Percentiles rank a stretch among this genome's conserved stretches.
phyloP scores from a whole-genome alignment of 2,113 vertebrate genomes.

The Sterna hirundo region DNA sequence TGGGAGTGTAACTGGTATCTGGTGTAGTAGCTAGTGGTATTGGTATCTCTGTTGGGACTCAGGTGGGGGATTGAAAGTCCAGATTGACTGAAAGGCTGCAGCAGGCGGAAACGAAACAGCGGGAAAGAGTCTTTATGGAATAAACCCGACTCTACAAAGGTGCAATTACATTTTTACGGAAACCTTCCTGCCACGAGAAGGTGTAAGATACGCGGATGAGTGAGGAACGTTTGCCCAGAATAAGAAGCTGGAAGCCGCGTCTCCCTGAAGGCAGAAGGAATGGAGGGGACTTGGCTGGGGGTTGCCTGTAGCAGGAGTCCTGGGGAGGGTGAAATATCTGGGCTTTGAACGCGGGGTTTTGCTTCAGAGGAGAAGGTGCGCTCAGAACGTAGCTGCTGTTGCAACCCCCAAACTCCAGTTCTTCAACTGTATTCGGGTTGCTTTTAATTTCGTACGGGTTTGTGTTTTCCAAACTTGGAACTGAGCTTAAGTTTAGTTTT shows the following conservation, averaged over 20 bases:
- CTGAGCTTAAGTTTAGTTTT: background rate
- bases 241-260: background rate
- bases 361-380: background rate
- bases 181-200: background rate
- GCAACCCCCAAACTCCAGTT: background rate
- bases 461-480: background rate
- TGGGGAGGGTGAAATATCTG: background rate
- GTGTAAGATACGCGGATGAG: background rate
- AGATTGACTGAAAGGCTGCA: background rate
- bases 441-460: background rate
- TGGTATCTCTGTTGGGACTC: background rate
- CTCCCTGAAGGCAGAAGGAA: background rate
- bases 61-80: background rate
- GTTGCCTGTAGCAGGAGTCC: background rate
- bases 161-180: background rate
- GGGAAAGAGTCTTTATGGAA: background rate
- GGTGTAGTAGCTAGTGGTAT: rapidly evolving
- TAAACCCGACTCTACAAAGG: background rate
- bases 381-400: background rate
- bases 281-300: background rate
- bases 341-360: background rate
- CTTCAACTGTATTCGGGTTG: background rate
- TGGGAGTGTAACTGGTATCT: background rate
- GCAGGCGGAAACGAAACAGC: background rate
- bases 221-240: background rate